Base-by-base conservation (phyloP, 2,888 invertebrate species). In the Tetragnatha montana region DNA sequence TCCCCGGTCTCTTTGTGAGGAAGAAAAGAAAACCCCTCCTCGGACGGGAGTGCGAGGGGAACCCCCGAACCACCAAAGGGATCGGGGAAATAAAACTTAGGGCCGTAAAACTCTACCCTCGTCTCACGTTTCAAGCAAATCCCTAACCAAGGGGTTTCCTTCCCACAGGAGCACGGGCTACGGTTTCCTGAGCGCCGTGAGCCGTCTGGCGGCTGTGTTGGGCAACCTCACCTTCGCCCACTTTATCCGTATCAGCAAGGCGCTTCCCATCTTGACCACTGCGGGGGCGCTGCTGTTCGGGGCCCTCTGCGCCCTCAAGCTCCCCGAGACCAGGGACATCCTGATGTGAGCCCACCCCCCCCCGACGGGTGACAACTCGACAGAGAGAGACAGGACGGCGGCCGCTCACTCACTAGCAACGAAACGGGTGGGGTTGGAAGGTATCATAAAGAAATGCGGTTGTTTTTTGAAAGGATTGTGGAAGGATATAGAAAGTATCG, bases 261-360 rank as follows among this genome's bases (percentile, higher is more conserved):
- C 94, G 6, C 93, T 93, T 79, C 94, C 94, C n/a, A 94, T 94
- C 92, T 91, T 94, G 81, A 92, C 94, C 78, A 94, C 94, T 21
- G 93, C 93, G 35, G 93, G 93, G 71, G 93, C 93, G 76, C 92
- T 94, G 69, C 91, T 94, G 22, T 91, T 94, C 74, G 94, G 93
- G 17, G 94, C 94, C 80, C 91, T 94, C 75, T 93, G 93, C 50
- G 93, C 94, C 17, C 92, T 94, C 81, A 93, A 93, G 92, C 93
- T 94, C 91, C 93, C 94, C 81, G 94, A 94, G 91, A 94, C 94
- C 81, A 93, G 93, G 91, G 93, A 94, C 83, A 93, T 93, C 90
- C 93, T 94, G 91, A 93, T 94, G 92, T 94, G 79, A 89, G 51
- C 7, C 14, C 51, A 21, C 2, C 17, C 35, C 2, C 10, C 21